Percentiles rank a stretch among this genome's conserved stretches.
These are phyloP conservation scores for Scaptodrosophila lebanonensis DNA, from an alignment of 1,140 invertebrate genomes.

Conservation along the genomic window DNA sequence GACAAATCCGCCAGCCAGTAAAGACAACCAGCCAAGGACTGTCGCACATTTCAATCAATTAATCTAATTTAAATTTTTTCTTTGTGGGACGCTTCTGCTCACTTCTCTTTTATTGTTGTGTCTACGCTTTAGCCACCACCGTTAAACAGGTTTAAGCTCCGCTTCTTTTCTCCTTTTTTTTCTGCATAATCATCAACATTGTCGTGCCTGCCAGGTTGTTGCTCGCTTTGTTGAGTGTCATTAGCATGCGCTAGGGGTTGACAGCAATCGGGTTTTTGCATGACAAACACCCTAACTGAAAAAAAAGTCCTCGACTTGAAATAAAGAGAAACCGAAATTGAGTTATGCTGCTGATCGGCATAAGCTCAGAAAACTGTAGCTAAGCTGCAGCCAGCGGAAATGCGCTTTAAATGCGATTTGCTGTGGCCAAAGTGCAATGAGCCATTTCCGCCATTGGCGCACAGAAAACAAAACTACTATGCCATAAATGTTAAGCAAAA, in stretches of 20 bases:
- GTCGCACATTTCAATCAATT: conserved; percentile 73
- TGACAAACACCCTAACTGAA: conserved; percentile 23
- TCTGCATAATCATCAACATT: conserved; percentile 50
- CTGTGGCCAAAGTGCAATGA: conserved; percentile 75
- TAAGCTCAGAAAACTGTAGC: conserved; percentile 28
- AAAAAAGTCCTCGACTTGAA: conserved; percentile 5
- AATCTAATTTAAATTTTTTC: conserved; percentile 76
- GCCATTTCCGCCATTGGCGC: conserved; percentile 49
- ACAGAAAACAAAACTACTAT: conserved; percentile 20
- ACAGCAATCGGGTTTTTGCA: conserved; percentile 32
- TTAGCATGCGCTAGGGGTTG: conserved; percentile 30
- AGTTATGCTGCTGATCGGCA: conserved; percentile 41
- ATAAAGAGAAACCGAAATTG: conserved; percentile 48
- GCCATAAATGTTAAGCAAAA: conserved; percentile 68
- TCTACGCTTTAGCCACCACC: conserved; percentile 42
- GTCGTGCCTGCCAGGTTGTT: conserved; percentile 42
- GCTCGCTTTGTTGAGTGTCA: conserved; percentile 28
- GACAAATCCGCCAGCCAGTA: conserved; percentile 23
- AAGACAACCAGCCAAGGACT: conserved; percentile 7
- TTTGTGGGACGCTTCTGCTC: conserved; percentile 42
- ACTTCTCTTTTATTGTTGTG: conserved; percentile 14
- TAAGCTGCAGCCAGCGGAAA: conserved; percentile 47
- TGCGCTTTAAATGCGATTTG: conserved; percentile 67
- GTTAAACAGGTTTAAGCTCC: conserved; percentile 54
- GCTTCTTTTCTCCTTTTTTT: conserved; percentile 19